A percentile compares a stretch with the other conserved stretches of the same genome.
phyloP scores from a whole-genome alignment of 37 sponge, comb jelly and placozoan genomes.

The Beroe ovata region DNA sequence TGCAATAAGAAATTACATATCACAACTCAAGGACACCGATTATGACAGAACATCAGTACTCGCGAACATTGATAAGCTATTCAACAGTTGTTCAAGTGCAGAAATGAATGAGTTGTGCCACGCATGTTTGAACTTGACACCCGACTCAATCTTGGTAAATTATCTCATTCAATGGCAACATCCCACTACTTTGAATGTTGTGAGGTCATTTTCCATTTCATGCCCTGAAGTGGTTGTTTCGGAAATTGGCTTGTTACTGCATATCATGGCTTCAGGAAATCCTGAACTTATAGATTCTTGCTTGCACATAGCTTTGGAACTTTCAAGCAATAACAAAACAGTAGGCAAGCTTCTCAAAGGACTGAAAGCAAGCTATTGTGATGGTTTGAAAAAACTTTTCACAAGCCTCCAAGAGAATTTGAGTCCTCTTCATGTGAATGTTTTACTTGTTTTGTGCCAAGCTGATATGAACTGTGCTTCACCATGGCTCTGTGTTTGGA shows the following conservation, averaged over 20 bases:
- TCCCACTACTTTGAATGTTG: neutral
- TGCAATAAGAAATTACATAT: neutral
- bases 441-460: constrained; percentile 3
- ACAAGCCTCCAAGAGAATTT: neutral
- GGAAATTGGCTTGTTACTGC: neutral
- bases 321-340: neutral
- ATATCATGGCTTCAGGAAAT: neutral
- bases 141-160: neutral
- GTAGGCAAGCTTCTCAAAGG: neutral
- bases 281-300: neutral
- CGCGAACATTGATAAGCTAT: constrained; percentile 4
- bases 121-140: neutral
- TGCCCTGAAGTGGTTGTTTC: neutral
- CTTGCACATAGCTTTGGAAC: neutral
- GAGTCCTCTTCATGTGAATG: neutral
- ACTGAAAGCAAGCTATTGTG: constrained; percentile 50
- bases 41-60: neutral
- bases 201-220: neutral
- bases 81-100: neutral
- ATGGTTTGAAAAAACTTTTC: constrained; percentile 17
- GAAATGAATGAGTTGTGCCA: constrained; percentile 38
- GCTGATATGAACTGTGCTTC: neutral
- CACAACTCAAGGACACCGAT: constrained; percentile 5
- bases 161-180: constrained; percentile 17
- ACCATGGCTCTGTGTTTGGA: constrained; percentile 15